Conservation (phyloP, 2,797 vertebrate genomes). For the Cottoperca gobio region DNA sequence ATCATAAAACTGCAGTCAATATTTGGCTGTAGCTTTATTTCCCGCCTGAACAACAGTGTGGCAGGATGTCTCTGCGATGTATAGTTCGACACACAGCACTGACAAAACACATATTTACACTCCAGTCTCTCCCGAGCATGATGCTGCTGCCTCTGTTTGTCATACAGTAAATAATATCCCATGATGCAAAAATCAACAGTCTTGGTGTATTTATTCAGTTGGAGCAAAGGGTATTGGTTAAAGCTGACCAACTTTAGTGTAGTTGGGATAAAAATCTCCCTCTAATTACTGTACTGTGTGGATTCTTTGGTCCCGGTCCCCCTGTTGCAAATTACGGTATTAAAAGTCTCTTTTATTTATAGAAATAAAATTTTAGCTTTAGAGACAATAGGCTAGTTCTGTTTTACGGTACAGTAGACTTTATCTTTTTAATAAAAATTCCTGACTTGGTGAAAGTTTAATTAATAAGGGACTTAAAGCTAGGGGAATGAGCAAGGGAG, state of each 20-base stretch:
- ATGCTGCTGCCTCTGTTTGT: constrained; percentile 64
- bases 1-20: constrained; percentile 80
- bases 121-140: constrained; percentile 49
- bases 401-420: constrained; percentile 81
- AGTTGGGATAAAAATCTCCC: constrained; percentile 71
- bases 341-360: constrained; percentile 82
- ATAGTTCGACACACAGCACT: constrained; percentile 56
- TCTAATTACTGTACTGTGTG: constrained; percentile 78
- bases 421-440: constrained; percentile 87
- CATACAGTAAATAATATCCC: constrained; percentile 64
- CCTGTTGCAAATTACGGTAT: constrained; percentile 73
- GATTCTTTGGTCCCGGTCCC: constrained; percentile 69
- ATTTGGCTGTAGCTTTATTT: constrained; percentile 79
- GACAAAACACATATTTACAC: constrained; percentile 76
- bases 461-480: constrained; percentile 89
- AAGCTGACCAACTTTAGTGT: constrained; percentile 77
- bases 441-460: constrained; percentile 88
- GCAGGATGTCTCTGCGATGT: constrained; percentile 61
- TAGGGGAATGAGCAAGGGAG: constrained; percentile 83
- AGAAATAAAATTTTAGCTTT: constrained; percentile 80
- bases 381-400: constrained; percentile 81
- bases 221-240: constrained; percentile 71
- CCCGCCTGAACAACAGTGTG: constrained; percentile 59
- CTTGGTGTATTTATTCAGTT: constrained; percentile 69
- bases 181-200: constrained; percentile 62